Evolutionary conservation across 2,888 invertebrate genomes (phyloP).

Genomic region (Nezara viridula): DNA sequence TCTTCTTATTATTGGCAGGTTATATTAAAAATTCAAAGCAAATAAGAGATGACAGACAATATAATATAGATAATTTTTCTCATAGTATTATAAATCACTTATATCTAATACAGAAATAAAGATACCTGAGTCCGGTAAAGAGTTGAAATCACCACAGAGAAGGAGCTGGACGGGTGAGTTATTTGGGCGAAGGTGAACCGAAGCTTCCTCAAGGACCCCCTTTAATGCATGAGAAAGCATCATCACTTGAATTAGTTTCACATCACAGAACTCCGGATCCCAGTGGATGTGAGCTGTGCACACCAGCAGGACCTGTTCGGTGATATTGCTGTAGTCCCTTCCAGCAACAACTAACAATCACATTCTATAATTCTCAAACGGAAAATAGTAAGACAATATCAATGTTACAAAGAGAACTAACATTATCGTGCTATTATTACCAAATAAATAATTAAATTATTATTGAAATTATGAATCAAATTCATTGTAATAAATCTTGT

Average conservation of each 20-base stretch:
- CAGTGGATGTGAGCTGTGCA: conserved; percentile 99
- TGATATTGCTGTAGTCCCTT: conserved; percentile 60
- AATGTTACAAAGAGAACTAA: background rate
- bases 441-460: background rate
- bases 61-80: too few relatives aligned
- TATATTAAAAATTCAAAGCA: too few relatives aligned
- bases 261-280: conserved; percentile 99
- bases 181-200: conserved; percentile 82
- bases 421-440: background rate
- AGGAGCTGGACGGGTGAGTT: conserved; percentile 88
- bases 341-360: background rate
- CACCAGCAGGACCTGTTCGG: conserved; percentile 85
- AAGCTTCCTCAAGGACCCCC: conserved; percentile 87
- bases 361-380: background rate
- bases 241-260: conserved; percentile 99
- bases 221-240: conserved; percentile 97
- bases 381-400: background rate
- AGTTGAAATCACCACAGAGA: conserved; percentile 98
- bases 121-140: conserved; percentile 92
- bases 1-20: too few relatives aligned
- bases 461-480: background rate
- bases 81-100: too few relatives aligned
- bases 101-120: too few relatives aligned
- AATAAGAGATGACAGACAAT: too few relatives aligned
- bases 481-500: background rate